Percentiles rank a stretch among this genome's conserved stretches.
Evolutionary conservation across 2,113 vertebrate species (phyloP).

Genomic region (Nesospiza acunhae): DNA sequence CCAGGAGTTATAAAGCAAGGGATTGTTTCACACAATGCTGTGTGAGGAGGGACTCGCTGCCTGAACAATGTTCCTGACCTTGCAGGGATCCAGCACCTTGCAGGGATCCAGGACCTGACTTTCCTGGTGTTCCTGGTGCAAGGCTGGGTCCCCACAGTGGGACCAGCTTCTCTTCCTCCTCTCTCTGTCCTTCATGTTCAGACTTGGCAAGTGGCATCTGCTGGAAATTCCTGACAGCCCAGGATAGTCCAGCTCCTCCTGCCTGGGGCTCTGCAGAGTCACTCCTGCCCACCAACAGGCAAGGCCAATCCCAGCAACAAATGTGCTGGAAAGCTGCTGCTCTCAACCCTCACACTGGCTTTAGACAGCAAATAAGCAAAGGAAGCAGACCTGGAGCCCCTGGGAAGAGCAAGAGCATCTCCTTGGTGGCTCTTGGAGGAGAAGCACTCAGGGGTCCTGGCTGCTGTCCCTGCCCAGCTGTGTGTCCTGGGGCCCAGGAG

Average conservation of each 20-base stretch:
- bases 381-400: neutral
- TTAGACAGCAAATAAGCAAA: neutral
- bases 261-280: neutral
- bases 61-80: neutral
- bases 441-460: neutral
- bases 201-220: neutral
- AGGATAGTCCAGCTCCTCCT: neutral
- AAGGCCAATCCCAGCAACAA: no score
- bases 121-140: neutral
- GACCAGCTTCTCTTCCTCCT: neutral
- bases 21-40: neutral
- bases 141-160: neutral
- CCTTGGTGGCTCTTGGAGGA: neutral
- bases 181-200: neutral
- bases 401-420: neutral
- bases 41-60: neutral
- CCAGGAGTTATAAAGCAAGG: neutral
- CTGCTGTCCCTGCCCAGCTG: neutral
- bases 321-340: neutral
- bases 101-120: neutral
- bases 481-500: neutral
- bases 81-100: neutral
- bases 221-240: neutral
- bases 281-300: neutral
- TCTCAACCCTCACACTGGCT: neutral